These are phyloP conservation scores for Vannuccia rotundouncinata DNA, from an alignment of 2,888 invertebrate species.

Conservation along the genomic window DNA sequence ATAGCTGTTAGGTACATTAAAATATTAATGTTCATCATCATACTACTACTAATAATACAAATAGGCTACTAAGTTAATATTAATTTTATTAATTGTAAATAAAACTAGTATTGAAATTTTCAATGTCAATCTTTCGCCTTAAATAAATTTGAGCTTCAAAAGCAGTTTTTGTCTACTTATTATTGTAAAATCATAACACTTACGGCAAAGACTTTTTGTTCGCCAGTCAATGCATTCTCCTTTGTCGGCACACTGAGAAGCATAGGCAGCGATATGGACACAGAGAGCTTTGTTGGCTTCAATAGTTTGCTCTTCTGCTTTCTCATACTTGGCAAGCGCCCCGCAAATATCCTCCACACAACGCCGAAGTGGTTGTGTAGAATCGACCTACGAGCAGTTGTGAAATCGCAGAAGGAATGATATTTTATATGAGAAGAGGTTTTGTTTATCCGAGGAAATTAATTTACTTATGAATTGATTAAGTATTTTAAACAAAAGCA, in stretches of 20 bases:
- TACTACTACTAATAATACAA: background rate
- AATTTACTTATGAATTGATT: too few species aligned
- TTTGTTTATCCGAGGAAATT: too few species aligned
- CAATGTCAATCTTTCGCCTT: too few species aligned
- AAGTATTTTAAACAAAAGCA: too few species aligned
- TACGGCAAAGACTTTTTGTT: slow-evolving; percentile 60
- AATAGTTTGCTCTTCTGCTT: background rate
- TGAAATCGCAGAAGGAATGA: too few species aligned
- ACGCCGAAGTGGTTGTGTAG: background rate
- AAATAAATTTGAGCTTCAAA: too few species aligned
- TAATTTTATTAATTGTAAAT: background rate
- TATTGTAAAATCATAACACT: too few species aligned
- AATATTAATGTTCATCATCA: too few species aligned
- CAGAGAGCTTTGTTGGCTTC: slow-evolving; percentile 59
- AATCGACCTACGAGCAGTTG: background rate
- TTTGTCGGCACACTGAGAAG: slow-evolving; percentile 69
- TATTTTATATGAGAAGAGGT: too few species aligned
- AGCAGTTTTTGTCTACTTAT: too few species aligned
- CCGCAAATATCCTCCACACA: background rate
- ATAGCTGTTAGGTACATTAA: background rate
- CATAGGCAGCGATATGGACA: slow-evolving; percentile 74
- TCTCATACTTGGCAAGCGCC: background rate
- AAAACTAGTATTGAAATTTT: background rate
- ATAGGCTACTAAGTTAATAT: background rate
- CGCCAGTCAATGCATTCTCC: slow-evolving; percentile 73